phyloP scores from a whole-genome alignment of 2,888 invertebrate genomes.

The Ormyrus pomaceus region DNA sequence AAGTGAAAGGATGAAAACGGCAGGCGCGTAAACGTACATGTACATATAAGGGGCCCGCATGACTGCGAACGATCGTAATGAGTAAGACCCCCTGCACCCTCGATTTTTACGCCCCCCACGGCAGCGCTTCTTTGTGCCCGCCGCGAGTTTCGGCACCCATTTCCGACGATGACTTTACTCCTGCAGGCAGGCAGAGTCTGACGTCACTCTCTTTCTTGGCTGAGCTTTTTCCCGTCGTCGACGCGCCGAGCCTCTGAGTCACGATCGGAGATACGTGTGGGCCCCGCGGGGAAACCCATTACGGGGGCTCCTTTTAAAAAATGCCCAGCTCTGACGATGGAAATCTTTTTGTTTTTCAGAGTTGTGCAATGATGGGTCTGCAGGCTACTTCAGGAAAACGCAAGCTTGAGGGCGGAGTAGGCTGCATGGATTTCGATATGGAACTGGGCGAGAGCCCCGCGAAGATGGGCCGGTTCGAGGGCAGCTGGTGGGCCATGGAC shows the following conservation, averaged over 20 bases:
- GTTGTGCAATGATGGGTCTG: constrained; percentile 86
- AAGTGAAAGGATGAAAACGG: too few species aligned
- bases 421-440: constrained; percentile 77
- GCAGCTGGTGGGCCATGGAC: constrained; percentile 75
- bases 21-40: too few species aligned
- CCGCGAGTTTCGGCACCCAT: not conserved
- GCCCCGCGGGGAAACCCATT: too few species aligned
- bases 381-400: constrained; percentile 85
- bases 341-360: constrained; percentile 70
- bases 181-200: constrained; percentile 59
- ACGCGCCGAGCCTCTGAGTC: constrained; percentile 72
- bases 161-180: constrained; percentile 20
- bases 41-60: too few species aligned
- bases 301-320: too few species aligned
- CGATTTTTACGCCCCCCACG: too few species aligned
- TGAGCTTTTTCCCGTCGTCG: constrained; percentile 62
- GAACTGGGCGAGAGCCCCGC: constrained; percentile 79
- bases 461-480: constrained; percentile 77
- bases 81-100: too few species aligned
- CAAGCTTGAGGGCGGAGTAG: constrained; percentile 79
- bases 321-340: not conserved
- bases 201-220: constrained; percentile 67
- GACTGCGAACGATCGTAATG: too few species aligned
- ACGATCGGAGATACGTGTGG: constrained; percentile 43
- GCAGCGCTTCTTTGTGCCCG: not conserved